A percentile compares a stretch with the other conserved stretches of the same genome.
These are phyloP conservation scores for Trichopria drosophilae DNA, from an alignment of 2,888 invertebrate species.

Conservation along the genomic window DNA sequence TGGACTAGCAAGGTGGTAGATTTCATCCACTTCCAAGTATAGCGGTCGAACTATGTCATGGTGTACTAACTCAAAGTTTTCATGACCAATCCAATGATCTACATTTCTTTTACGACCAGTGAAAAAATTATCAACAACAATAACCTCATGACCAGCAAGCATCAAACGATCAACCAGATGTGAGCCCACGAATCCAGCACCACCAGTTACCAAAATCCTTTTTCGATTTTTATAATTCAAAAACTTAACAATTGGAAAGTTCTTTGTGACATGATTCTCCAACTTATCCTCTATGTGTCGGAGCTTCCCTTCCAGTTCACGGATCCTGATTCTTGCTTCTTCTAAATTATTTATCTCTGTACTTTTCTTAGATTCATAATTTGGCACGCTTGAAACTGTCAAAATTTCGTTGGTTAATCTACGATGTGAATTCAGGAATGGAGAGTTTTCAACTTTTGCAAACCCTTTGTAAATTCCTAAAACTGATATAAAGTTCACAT, in stretches of 20 bases:
- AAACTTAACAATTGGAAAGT: slow-evolving; percentile 89
- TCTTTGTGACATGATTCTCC: slow-evolving; percentile 65
- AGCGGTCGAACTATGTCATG: slow-evolving; percentile 98
- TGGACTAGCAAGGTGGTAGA: slow-evolving; percentile 98
- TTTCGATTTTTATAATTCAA: slow-evolving; percentile 89
- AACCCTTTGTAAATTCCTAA: slow-evolving; percentile 58
- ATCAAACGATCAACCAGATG: slow-evolving; percentile 95
- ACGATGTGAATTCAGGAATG: too few species aligned
- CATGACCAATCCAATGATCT: slow-evolving; percentile 98
- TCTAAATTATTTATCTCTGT: slow-evolving; percentile 60
- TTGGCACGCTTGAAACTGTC: too few species aligned
- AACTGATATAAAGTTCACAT: slow-evolving; percentile 45
- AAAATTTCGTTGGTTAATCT: too few species aligned
- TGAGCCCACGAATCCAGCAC: slow-evolving; percentile 98
- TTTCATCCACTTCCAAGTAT: slow-evolving; percentile 96
- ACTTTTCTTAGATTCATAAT: too few species aligned
- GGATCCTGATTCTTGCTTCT: slow-evolving; percentile 68
- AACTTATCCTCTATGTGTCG: slow-evolving; percentile 71
- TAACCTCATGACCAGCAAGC: slow-evolving; percentile 94
- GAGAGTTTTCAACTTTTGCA: slow-evolving; percentile 52
- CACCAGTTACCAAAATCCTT: slow-evolving; percentile 92
- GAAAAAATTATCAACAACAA: slow-evolving; percentile 97
- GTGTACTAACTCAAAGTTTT: slow-evolving; percentile 97
- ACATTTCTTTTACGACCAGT: slow-evolving; percentile 96
- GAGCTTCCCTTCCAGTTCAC: slow-evolving; percentile 73